Percentiles rank a stretch among this genome's conserved stretches.
phyloP scores from a whole-genome alignment of 2,113 vertebrate genomes.

The Oostethus manadensis region DNA sequence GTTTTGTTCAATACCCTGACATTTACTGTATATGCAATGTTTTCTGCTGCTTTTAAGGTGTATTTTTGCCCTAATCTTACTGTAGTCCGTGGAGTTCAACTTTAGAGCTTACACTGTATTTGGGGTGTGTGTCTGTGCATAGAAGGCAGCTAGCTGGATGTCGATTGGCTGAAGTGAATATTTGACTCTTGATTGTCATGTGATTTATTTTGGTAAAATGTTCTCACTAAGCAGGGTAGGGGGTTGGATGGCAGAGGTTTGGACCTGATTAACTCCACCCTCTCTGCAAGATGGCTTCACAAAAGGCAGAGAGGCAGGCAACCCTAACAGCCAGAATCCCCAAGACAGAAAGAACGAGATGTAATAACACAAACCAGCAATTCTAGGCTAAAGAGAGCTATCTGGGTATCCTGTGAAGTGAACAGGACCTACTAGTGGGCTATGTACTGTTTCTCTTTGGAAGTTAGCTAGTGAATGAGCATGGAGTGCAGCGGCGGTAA shows the following conservation, averaged over 20 bases:
- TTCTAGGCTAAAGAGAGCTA: not conserved
- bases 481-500: not conserved
- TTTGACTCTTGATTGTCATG: conserved; percentile 55
- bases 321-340: not conserved
- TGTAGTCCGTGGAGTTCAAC: too few relatives aligned
- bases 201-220: conserved; percentile 54
- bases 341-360: conserved; percentile 13
- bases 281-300: conserved; percentile 38
- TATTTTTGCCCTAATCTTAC: too few relatives aligned
- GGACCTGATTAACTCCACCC: conserved; percentile 51
- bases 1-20: too few relatives aligned
- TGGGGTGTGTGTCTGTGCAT: conserved; percentile 9
- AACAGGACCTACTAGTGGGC: not conserved
- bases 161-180: conserved; percentile 22
- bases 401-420: not conserved
- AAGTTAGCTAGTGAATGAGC: not conserved
- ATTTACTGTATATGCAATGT: too few relatives aligned
- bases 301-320: conserved; percentile 21
- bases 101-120: not conserved
- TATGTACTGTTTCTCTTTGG: not conserved
- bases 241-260: conserved; percentile 24
- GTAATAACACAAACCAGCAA: conserved; percentile 17
- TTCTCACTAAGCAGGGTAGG: conserved; percentile 39
- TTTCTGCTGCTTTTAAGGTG: too few relatives aligned
- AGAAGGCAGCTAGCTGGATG: conserved; percentile 2